phyloP scores from a whole-genome alignment of 2,888 invertebrate species.

The Deroplatys truncata region DNA sequence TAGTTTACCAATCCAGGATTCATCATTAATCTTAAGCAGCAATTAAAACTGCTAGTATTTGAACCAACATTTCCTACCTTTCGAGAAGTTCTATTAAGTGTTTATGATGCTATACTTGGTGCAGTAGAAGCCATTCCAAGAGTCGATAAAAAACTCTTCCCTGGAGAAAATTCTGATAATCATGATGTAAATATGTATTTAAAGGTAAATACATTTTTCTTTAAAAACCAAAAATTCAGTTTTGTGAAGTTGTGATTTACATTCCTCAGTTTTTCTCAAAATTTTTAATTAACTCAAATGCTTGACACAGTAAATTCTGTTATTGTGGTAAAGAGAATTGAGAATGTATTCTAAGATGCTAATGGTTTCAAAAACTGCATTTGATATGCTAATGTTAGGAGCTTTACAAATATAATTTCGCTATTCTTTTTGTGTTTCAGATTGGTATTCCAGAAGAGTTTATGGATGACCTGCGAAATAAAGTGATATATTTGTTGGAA shows the following conservation, averaged over 20 bases:
- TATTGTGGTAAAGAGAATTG: too few species aligned
- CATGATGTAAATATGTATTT: not conserved
- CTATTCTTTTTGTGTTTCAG: conserved; percentile 43
- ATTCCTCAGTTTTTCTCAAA: too few species aligned
- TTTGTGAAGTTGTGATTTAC: too few species aligned
- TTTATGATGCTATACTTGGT: conserved; percentile 69
- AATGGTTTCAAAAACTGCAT: too few species aligned
- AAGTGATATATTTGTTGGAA: conserved; percentile 60
- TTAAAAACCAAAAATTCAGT: too few species aligned
- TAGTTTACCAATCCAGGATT: conserved; percentile 69
- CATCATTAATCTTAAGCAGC: conserved; percentile 55
- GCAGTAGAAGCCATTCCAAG: conserved; percentile 69
- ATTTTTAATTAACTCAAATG: too few species aligned
- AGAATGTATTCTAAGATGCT: too few species aligned
- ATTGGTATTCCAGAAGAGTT: conserved; percentile 72
- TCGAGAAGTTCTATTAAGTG: conserved; percentile 60
- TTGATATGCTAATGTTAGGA: too few species aligned
- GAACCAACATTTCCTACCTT: conserved; percentile 75
- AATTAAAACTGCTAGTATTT: conserved; percentile 61
- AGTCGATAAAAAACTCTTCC: conserved; percentile 73
- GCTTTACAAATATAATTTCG: too few species aligned
- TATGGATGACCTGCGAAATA: conserved; percentile 57
- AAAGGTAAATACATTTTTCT: not conserved
- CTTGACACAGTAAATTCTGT: too few species aligned
- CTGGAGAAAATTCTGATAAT: conserved; percentile 45